Conservation (phyloP, 2,797 vertebrate genomes). For the Siniperca obscura region DNA sequence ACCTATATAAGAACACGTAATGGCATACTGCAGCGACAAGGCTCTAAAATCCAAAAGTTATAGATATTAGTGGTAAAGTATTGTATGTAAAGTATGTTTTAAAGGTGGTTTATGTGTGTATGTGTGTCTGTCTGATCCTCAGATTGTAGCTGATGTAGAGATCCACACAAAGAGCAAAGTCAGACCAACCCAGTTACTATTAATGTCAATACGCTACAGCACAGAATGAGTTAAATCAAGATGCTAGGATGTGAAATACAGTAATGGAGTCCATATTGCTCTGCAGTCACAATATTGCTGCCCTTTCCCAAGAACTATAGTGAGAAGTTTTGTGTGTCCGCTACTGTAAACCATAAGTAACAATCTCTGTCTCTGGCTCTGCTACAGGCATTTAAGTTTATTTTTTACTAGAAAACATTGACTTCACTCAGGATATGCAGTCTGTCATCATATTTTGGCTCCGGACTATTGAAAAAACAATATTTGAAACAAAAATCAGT, state of each 20-base stretch:
- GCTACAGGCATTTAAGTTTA: constrained; percentile 6
- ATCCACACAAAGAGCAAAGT: constrained; percentile 12
- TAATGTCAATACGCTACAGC: not conserved
- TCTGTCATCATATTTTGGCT: constrained; percentile 9
- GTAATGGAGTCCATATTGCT: constrained; percentile 13
- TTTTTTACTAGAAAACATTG: constrained; percentile 21
- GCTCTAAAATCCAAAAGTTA: not conserved
- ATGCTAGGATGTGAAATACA: constrained; percentile 21
- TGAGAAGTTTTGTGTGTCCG: not conserved
- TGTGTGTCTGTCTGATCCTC: constrained; percentile 36
- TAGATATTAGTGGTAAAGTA: constrained; percentile 8
- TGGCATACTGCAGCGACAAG: not conserved
- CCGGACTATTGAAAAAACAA: not conserved
- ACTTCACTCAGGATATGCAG: constrained; percentile 59
- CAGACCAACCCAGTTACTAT: not conserved
- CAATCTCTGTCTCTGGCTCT: constrained; percentile 6
- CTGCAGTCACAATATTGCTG: constrained; percentile 28
- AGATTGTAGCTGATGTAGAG: constrained; percentile 30
- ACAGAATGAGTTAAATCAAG: constrained; percentile 7
- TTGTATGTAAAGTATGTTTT: too few relatives aligned
- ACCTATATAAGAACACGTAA: not conserved
- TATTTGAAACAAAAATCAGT: not conserved
- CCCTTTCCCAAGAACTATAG: constrained; percentile 20
- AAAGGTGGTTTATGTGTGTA: constrained; percentile 20
- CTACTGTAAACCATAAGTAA: constrained; percentile 20